phyloP scores from a whole-genome alignment of 1,140 invertebrate species.

The Harpegnathos saltator region DNA sequence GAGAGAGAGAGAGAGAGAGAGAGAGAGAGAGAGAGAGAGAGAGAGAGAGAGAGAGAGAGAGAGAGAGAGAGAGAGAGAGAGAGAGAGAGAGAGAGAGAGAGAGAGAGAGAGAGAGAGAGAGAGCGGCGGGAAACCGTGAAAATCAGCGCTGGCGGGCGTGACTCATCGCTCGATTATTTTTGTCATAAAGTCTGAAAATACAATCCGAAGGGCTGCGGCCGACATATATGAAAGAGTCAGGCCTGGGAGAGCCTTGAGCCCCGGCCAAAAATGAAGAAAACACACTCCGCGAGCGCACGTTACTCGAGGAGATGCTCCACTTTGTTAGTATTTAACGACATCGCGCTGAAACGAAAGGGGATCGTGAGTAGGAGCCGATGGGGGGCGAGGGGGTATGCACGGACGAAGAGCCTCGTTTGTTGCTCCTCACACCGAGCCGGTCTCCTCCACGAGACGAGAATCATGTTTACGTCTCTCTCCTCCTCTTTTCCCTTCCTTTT shows the following conservation, averaged over 20 bases:
- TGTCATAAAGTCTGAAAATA: constrained; percentile 85
- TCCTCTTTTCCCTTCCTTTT: too few relatives aligned
- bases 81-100: constrained; percentile 15
- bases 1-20: too few relatives aligned
- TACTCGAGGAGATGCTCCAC: constrained; percentile 77
- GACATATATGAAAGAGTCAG: constrained; percentile 61
- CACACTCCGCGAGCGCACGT: constrained; percentile 67
- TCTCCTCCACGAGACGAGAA: too few relatives aligned
- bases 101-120: not conserved
- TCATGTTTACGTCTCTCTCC: too few relatives aligned
- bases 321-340: constrained; percentile 69
- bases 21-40: too few relatives aligned
- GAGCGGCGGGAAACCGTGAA: constrained; percentile 10
- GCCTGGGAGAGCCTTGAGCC: constrained; percentile 79
- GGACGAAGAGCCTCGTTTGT: too few relatives aligned
- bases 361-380: not conserved
- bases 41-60: too few relatives aligned
- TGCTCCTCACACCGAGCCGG: too few relatives aligned
- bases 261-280: constrained; percentile 84
- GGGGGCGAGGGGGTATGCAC: too few relatives aligned
- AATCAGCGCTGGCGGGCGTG: constrained; percentile 66
- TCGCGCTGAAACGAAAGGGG: constrained; percentile 11
- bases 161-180: constrained; percentile 83
- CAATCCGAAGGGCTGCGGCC: constrained; percentile 75
- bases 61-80: too few relatives aligned